phyloP scores from a whole-genome alignment of 2,113 vertebrate genomes.

The Morphnarchus princeps region DNA sequence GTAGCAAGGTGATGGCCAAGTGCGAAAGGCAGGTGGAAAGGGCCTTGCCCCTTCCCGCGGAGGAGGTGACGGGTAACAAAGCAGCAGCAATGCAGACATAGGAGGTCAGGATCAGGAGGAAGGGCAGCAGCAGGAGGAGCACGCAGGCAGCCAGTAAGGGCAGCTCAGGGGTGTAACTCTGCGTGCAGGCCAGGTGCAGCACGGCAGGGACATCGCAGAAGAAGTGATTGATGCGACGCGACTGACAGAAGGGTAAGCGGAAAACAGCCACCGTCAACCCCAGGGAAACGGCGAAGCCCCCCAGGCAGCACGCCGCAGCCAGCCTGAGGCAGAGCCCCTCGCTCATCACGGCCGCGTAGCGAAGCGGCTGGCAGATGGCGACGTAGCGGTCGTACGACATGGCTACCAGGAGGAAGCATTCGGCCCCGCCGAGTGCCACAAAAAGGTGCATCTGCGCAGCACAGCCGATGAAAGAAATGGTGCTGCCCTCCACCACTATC shows the following conservation, averaged over 20 bases:
- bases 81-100: constrained; percentile 24
- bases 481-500: neutral
- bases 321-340: constrained; percentile 37
- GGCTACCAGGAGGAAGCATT: constrained; percentile 39
- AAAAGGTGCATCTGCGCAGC: constrained; percentile 69
- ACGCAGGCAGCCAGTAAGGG: constrained; percentile 57
- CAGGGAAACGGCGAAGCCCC: neutral
- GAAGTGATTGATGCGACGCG: neutral
- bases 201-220: constrained; percentile 26
- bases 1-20: constrained; percentile 57
- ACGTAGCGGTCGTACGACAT: neutral
- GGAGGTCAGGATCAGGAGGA: constrained; percentile 55
- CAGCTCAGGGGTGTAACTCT: constrained; percentile 13
- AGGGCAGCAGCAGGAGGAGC: constrained; percentile 62
- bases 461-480: constrained; percentile 67
- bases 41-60: constrained; percentile 36
- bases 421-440: neutral
- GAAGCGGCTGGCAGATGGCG: constrained; percentile 32
- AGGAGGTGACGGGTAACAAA: neutral
- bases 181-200: constrained; percentile 45
- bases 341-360: neutral
- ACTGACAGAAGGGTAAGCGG: constrained; percentile 60
- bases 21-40: constrained; percentile 66
- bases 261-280: constrained; percentile 49
- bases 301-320: constrained; percentile 38